Evolutionary conservation across 2,113 vertebrate genomes (phyloP).

Genomic region (Xenus cinereus): DNA sequence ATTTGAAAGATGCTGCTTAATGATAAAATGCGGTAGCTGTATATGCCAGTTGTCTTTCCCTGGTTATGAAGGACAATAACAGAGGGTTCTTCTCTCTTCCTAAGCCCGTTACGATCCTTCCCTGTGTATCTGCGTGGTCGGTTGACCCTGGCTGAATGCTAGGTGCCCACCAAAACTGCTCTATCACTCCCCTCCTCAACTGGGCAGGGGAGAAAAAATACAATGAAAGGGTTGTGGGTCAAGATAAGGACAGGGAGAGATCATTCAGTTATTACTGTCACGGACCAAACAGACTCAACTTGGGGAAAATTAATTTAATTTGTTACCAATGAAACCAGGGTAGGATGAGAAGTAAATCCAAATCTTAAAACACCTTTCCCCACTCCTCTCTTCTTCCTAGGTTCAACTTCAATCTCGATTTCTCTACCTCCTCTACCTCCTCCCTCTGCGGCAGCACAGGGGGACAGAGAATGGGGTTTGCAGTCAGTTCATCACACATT

Average conservation of each 20-base stretch:
- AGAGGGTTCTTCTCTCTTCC: neutral
- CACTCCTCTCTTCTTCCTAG: neutral
- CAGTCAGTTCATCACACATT: neutral
- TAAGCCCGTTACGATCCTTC: conserved; percentile 19
- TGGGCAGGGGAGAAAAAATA: neutral
- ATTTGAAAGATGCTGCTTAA: conserved; percentile 62
- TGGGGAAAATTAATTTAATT: neutral
- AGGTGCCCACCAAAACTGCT: neutral
- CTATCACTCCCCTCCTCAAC: neutral
- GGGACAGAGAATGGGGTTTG: neutral
- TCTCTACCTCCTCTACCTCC: neutral
- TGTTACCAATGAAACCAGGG: neutral
- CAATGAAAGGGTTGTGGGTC: neutral
- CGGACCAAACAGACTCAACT: neutral
- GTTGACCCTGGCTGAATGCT: neutral
- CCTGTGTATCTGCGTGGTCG: neutral
- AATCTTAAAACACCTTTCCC: neutral
- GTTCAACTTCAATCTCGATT: neutral
- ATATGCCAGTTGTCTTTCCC: neutral
- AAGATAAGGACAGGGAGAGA: neutral
- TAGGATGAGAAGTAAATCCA: neutral
- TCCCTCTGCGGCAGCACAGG: neutral
- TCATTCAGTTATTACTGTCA: neutral
- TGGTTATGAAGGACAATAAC: neutral
- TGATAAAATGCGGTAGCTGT: conserved; percentile 41